phyloP scores from a whole-genome alignment of 2,888 invertebrate species.

The Bombyx huttoni region DNA sequence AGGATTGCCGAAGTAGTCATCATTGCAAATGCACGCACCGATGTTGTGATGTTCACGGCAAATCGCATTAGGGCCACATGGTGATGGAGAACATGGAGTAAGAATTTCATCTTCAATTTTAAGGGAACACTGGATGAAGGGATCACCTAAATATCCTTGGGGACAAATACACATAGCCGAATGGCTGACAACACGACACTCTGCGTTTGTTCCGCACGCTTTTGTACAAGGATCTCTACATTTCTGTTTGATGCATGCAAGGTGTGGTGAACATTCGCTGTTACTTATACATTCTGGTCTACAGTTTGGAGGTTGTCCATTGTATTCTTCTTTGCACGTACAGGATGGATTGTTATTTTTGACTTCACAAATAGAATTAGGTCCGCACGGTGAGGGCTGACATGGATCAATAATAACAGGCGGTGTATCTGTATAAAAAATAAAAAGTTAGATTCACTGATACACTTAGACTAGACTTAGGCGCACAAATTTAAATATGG shows the following conservation, averaged over 20 bases:
- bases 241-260: constrained; percentile 82
- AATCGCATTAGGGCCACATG: constrained; percentile 80
- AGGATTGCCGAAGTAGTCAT: constrained; percentile 82
- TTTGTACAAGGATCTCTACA: constrained; percentile 82
- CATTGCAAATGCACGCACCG: constrained; percentile 79
- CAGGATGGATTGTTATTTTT: constrained; percentile 80
- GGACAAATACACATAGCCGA: constrained; percentile 84
- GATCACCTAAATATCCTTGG: constrained; percentile 75
- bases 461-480: too few species aligned
- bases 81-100: constrained; percentile 78
- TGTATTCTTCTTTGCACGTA: constrained; percentile 78
- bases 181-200: constrained; percentile 83
- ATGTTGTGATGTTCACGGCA: constrained; percentile 79
- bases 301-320: constrained; percentile 83
- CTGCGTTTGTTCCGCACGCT: constrained; percentile 80
- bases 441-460: too few species aligned
- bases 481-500: not conserved
- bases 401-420: constrained; percentile 74
- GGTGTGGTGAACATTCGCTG: constrained; percentile 78
- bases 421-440: constrained; percentile 24
- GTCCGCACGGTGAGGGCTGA: constrained; percentile 84
- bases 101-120: constrained; percentile 60
- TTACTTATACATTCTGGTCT: constrained; percentile 86
- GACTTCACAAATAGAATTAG: constrained; percentile 80
- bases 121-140: constrained; percentile 72